These are phyloP conservation scores for Rhea pennata DNA, from an alignment of 2,113 vertebrate species.

Conservation along the genomic window DNA sequence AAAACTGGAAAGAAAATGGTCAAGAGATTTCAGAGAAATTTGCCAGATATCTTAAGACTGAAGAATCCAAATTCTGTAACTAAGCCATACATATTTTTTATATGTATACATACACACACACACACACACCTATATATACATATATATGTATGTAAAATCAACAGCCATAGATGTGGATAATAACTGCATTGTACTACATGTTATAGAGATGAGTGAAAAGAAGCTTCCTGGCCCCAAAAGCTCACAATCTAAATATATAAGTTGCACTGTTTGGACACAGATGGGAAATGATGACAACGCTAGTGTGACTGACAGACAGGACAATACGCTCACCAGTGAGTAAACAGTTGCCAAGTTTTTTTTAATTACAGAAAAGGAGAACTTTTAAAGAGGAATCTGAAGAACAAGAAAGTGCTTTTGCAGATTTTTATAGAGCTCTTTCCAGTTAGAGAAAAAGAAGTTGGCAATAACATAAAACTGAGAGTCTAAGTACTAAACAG, in stretches of 20 bases:
- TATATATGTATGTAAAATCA: neutral
- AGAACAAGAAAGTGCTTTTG: neutral
- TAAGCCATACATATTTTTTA: neutral
- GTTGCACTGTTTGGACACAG: rapidly evolving
- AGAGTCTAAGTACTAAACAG: neutral
- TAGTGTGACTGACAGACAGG: neutral
- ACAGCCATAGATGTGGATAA: neutral
- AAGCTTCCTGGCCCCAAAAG: neutral
- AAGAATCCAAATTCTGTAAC: neutral
- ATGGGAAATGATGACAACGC: neutral
- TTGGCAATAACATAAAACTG: neutral
- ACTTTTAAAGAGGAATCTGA: neutral
- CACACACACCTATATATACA: neutral
- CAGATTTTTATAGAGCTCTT: neutral
- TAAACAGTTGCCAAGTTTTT: neutral
- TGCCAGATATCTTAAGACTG: neutral
- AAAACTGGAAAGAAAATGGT: constrained; percentile 75
- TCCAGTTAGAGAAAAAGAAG: neutral
- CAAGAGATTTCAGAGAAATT: neutral
- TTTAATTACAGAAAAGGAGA: neutral
- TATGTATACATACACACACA: no score
- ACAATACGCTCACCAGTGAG: neutral
- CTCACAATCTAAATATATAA: neutral
- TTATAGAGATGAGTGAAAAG: neutral
- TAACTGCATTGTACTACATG: neutral